Base-by-base conservation (phyloP, 2,888 invertebrate species). In the Sphaeridia pumilis region DNA sequence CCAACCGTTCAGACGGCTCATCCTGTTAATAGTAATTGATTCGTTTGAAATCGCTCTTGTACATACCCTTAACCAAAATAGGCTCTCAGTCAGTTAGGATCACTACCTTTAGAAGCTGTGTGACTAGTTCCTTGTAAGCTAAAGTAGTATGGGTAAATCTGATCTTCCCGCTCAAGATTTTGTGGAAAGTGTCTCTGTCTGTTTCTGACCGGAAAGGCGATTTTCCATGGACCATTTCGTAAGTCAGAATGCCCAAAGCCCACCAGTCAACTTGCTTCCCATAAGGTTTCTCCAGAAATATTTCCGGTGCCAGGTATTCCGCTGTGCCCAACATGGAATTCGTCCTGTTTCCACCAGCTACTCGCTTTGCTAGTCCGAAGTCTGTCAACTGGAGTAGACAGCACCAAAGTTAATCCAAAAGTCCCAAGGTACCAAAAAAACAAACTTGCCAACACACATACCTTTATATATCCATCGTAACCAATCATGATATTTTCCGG, bases 311-410 rank as follows among this genome's bases (percentile, higher is more conserved):
- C 21, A 51, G 28, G 27, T 51, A 51, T 27, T 51, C 46, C 17
- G 46, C 46, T 7, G 51, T 51, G 5, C 51, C 45, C 3, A 46
- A 24, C 26, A 50, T 43, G 3, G 42, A 31, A 3, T 42, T 43
- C 24, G 43, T 43, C 4, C 25, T 14, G 4, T 34, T 44, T 7
- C 26, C 20, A n/a, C 17, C 4, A 5, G 51, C 5, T 17, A 51
- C 4, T 24, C 45, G 12, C 28, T 46, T 51, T 4, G 45, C 38
- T 4, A 51, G 28, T 35, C 46, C 38, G 24, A 45, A 45, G 20
- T 46, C 46, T 51, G 51, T 51, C 38, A 50, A 34, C 50, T 50
- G 25, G n/a, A n/a, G n/a, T n/a, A n/a, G n/a, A n/a, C n/a, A n/a
- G n/a, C n/a, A n/a, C n/a, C n/a, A n/a, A n/a, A n/a, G n/a, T n/a